A percentile compares a stretch with the other conserved stretches of the same genome.
Conservation (phyloP, 64 coral and sea anemone genomes). For the Montipora foliosa region DNA sequence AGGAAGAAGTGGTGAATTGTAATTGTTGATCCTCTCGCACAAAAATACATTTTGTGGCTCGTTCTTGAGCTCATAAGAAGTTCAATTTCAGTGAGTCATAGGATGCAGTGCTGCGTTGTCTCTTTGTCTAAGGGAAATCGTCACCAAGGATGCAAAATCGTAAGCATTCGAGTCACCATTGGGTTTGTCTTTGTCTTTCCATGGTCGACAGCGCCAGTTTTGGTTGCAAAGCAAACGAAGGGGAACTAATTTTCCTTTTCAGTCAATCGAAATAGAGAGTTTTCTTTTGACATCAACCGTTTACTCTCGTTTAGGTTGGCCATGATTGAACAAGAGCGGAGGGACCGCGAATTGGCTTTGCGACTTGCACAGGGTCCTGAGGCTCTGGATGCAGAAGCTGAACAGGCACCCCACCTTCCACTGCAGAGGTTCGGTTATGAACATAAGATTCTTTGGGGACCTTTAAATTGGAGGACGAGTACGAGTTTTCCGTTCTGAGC, state of each 20-base stretch:
- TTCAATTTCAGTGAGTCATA: no score
- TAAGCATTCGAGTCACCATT: no score
- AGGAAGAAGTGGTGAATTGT: no score
- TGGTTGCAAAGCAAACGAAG: neutral
- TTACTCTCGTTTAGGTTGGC: conserved; percentile 37
- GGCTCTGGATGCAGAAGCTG: conserved; percentile 8
- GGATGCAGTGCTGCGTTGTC: no score
- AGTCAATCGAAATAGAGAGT: no score
- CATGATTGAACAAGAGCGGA: conserved; percentile 77
- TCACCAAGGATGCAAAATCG: no score
- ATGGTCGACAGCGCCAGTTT: neutral
- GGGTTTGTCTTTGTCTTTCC: neutral
- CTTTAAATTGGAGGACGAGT: no score
- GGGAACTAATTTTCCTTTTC: neutral
- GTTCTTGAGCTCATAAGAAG: no score
- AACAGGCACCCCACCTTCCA: conserved; percentile 44
- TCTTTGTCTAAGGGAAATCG: no score
- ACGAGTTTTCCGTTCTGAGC: no score
- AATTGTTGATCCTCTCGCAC: no score
- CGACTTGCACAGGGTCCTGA: conserved; percentile 55
- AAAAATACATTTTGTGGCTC: no score
- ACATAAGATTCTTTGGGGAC: neutral
- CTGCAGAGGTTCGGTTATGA: neutral
- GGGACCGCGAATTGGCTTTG: conserved; percentile 79
- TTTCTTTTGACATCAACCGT: neutral